Conservation (phyloP, 2,113 vertebrate genomes). For the Xenopus tropicalis region UCB_Xtro_10.0 CM004452.2:25965001-25965500, state of each 20-base stretch:
- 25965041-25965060: too few relatives aligned
- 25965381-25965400: not conserved
- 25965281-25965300: slow-evolving; percentile 9
- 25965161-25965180: too few relatives aligned
- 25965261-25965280: slow-evolving; percentile 8
- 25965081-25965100: not conserved
- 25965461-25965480: slow-evolving; percentile 21
- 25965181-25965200: not conserved
- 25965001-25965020: too few relatives aligned
- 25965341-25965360: not conserved
- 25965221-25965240: not conserved
- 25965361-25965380: not conserved
- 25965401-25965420: slow-evolving; percentile 2
- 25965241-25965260: slow-evolving; percentile 21
- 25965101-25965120: not conserved
- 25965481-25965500: slow-evolving; percentile 20
- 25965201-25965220: not conserved
- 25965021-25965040: too few relatives aligned
- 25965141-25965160: not conserved
- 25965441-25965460: slow-evolving; percentile 21
- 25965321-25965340: not conserved
- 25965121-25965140: not conserved
- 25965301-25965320: slow-evolving; percentile 9
- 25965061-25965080: too few relatives aligned
- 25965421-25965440: slow-evolving; percentile 1